Conservation (phyloP, 2,797 vertebrate species). For the Alca torda region DNA sequence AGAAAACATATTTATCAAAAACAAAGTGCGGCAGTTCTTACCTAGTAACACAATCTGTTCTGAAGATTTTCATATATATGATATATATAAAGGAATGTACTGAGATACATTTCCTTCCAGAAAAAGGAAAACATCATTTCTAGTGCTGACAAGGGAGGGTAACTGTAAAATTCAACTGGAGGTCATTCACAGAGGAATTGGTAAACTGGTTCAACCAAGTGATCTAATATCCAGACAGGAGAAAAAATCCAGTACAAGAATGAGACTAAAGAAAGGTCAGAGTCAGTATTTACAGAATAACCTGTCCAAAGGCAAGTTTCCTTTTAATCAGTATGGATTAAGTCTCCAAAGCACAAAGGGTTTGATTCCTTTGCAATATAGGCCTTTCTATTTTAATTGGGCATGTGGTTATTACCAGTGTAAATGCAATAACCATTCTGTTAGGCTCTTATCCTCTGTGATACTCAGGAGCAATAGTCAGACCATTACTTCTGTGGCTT, state of each 20-base stretch:
- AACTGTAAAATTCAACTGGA: not conserved
- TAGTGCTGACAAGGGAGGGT: not conserved
- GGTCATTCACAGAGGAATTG: not conserved
- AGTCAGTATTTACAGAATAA: not conserved
- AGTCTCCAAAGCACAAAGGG: not conserved
- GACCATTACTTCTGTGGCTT: not conserved
- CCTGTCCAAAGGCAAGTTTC: not conserved
- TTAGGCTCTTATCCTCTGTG: not conserved
- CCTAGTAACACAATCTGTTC: not conserved
- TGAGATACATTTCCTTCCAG: not conserved
- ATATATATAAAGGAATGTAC: not conserved
- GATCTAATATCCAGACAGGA: not conserved
- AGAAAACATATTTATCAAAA: not conserved
- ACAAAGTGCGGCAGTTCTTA: not conserved
- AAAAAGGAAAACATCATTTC: not conserved
- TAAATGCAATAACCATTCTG: not conserved
- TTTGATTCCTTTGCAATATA: not conserved
- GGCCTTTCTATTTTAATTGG: not conserved
- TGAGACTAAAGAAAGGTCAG: not conserved
- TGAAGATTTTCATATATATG: not conserved
- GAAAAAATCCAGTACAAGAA: not conserved
- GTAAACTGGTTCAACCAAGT: not conserved
- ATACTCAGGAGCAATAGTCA: not conserved
- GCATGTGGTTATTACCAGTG: not conserved
- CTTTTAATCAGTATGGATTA: not conserved